Evolutionary conservation across 2,888 invertebrate species (phyloP).

Genomic region (Zygogramma bicolorata): DNA sequence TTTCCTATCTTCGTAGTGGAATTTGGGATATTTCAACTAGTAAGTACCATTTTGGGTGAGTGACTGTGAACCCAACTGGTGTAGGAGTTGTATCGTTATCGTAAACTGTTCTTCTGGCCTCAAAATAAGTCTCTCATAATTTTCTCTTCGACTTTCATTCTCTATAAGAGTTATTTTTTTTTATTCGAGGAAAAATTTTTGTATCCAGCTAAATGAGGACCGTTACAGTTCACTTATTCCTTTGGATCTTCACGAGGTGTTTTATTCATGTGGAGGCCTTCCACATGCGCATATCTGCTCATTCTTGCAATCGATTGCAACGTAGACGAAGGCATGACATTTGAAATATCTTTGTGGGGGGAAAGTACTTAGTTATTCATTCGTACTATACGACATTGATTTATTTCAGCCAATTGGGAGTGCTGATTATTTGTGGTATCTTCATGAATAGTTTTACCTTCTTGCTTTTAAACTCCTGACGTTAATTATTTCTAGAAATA

Average conservation of each 20-base stretch:
- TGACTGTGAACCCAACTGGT: neutral
- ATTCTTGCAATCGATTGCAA: neutral
- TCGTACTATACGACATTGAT: neutral
- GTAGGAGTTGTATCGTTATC: neutral
- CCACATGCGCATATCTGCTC: neutral
- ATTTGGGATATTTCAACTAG: neutral
- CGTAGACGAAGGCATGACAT: neutral
- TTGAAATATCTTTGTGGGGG: neutral
- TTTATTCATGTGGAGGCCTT: neutral
- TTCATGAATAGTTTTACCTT: no score
- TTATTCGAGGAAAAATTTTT: neutral
- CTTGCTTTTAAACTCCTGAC: no score
- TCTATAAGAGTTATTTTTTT: neutral
- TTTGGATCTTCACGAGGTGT: neutral
- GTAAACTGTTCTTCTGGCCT: neutral
- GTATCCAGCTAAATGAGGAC: neutral
- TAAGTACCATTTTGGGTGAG: neutral
- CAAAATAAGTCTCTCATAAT: neutral
- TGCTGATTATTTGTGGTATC: no score
- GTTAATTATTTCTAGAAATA: no score
- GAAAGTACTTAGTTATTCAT: neutral
- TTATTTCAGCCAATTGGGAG: neutral
- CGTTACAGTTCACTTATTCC: neutral
- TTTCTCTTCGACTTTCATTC: neutral
- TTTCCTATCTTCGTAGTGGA: neutral